A percentile compares a stretch with the other conserved stretches of the same genome.
phyloP scores from a whole-genome alignment of 2,797 vertebrate species.

The Chiroxiphia lanceolata region DNA sequence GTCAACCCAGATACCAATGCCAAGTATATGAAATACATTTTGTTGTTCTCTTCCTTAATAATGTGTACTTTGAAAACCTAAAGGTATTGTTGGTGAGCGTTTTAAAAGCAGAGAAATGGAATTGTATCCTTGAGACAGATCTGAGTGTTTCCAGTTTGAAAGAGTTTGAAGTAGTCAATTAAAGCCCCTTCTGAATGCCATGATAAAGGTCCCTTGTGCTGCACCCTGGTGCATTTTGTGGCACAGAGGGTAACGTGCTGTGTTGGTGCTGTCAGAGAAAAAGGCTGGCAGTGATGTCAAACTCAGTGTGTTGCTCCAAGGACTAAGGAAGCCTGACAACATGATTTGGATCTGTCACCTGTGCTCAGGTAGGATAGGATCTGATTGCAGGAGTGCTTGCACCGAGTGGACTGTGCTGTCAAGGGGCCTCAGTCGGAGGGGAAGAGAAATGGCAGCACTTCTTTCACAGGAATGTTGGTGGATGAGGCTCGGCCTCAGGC shows the following conservation, averaged over 20 bases:
- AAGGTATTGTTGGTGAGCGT: not conserved
- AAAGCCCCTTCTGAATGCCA: not conserved
- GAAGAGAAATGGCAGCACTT: too few relatives aligned
- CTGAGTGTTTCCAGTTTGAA: not conserved
- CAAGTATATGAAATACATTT: not conserved
- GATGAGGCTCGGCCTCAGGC: accelerated
- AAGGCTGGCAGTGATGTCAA: not conserved
- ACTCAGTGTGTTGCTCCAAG: not conserved
- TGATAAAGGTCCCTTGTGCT: accelerated
- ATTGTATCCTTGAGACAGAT: not conserved
- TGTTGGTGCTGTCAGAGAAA: not conserved
- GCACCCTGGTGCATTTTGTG: accelerated
- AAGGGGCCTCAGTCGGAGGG: accelerated
- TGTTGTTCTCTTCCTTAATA: not conserved
- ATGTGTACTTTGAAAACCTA: not conserved
- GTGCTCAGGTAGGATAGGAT: not conserved
- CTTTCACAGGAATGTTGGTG: accelerated
- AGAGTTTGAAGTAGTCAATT: not conserved
- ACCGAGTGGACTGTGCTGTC: accelerated
- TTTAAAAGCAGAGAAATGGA: not conserved
- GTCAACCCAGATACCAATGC: not conserved
- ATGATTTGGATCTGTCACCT: not conserved
- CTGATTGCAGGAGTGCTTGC: not conserved
- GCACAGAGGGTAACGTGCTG: not conserved
- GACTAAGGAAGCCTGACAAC: not conserved